phyloP scores from a whole-genome alignment of 30 jellyfish, hydroid and myxozoan genomes.

The Rhopilema esculentum region DNA sequence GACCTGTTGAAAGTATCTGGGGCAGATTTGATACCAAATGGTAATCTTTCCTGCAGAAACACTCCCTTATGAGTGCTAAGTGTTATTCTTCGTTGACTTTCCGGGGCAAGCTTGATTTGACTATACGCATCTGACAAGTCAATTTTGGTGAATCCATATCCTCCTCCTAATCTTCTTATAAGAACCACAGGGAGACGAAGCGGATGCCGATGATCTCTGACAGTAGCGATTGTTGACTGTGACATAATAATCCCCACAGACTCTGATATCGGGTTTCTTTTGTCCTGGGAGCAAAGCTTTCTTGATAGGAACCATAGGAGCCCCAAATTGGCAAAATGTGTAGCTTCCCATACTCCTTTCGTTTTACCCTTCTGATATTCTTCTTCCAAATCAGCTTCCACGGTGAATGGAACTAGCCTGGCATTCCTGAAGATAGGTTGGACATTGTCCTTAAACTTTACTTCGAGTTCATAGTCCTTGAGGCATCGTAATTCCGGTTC shows the following conservation, averaged over 20 bases:
- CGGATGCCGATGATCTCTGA: constrained; percentile 10
- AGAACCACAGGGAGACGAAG: constrained; percentile 16
- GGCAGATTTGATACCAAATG: constrained; percentile 27
- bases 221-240: neutral
- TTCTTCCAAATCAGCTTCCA: constrained; percentile 27
- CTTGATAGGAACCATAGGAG: constrained; percentile 5
- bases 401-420: neutral
- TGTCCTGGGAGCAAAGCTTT: constrained; percentile 18
- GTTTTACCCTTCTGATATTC: constrained; percentile 7
- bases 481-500: constrained; percentile 19
- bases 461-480: constrained; percentile 20
- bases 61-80: constrained; percentile 26
- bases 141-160: constrained; percentile 11
- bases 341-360: constrained; percentile 16
- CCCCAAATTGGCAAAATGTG: constrained; percentile 12
- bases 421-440: constrained; percentile 21
- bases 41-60: constrained; percentile 1
- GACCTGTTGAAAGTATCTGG: constrained; percentile 20
- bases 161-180: constrained; percentile 15
- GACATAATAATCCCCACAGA: constrained; percentile 27
- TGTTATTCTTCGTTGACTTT: constrained; percentile 17
- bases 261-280: constrained; percentile 3
- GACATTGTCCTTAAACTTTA: constrained; percentile 19
- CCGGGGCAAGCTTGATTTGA: constrained; percentile 32
- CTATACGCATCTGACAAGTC: constrained; percentile 23